Evolutionary conservation across 2,797 vertebrate species (phyloP).

Genomic region (Pseudocheirus occidentalis): DNA sequence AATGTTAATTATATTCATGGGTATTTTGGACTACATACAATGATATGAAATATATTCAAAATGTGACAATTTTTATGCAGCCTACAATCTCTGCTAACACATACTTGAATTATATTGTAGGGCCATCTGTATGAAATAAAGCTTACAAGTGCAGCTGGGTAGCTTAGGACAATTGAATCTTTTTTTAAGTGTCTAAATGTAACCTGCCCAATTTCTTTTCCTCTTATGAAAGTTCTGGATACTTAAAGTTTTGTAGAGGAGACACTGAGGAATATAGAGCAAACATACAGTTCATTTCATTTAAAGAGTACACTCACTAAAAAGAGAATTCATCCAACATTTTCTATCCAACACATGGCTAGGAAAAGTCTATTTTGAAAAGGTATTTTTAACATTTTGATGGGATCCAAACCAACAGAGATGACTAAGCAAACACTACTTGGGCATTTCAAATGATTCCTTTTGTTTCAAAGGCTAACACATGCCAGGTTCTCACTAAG

Average conservation of each 20-base stretch:
- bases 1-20: background rate
- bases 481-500: background rate
- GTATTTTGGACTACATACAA: background rate
- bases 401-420: constrained; percentile 44
- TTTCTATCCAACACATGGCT: constrained; percentile 9
- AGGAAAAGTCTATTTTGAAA: constrained; percentile 40
- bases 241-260: background rate
- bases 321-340: constrained; percentile 31
- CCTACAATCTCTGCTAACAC: background rate
- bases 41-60: background rate
- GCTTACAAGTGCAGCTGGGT: constrained; percentile 31
- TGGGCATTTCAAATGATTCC: constrained; percentile 34
- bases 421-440: constrained; percentile 27
- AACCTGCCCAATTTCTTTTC: background rate
- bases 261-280: background rate
- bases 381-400: background rate
- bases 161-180: constrained; percentile 37
- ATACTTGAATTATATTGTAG: background rate
- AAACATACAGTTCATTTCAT: background rate
- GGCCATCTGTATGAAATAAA: background rate
- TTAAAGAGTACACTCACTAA: constrained; percentile 35
- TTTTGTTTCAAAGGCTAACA: constrained; percentile 43
- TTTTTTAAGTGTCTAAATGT: background rate
- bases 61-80: background rate
- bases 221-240: constrained; percentile 6